Percentiles rank a stretch among this genome's conserved stretches.
phyloP scores from a whole-genome alignment of 2,888 invertebrate genomes.

The Leptothorax acervorum region DNA sequence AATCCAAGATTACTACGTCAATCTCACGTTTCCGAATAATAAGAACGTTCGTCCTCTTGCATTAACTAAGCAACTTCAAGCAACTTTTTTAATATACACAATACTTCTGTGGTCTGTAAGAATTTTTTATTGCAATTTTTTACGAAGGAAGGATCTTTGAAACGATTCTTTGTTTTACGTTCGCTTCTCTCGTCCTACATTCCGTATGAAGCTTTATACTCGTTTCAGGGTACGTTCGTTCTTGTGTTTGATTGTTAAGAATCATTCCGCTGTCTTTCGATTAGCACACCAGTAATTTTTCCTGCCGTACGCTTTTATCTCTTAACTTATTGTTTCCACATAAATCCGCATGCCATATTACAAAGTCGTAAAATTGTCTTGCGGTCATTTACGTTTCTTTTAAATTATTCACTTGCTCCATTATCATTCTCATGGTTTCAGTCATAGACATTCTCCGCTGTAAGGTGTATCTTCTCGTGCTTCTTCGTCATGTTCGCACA shows the following conservation, averaged over 20 bases:
- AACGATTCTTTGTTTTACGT: conserved; percentile 15
- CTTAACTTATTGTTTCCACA: not conserved
- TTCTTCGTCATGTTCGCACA: conserved; percentile 33
- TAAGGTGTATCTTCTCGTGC: conserved; percentile 1
- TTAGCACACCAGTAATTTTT: not conserved
- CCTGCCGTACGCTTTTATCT: not conserved
- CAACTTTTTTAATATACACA: not conserved
- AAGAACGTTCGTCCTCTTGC: not conserved
- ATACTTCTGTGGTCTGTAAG: not conserved
- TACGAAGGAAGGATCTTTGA: not conserved
- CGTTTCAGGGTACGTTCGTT: conserved; percentile 7
- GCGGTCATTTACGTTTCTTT: not conserved
- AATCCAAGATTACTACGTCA: conserved; percentile 62
- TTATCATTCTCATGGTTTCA: not conserved
- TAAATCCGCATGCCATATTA: not conserved
- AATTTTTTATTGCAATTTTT: not conserved
- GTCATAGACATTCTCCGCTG: not conserved
- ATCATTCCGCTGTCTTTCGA: conserved; percentile 3
- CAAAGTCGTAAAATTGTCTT: not conserved
- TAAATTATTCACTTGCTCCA: conserved; percentile 11
- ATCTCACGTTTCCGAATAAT: conserved; percentile 55
- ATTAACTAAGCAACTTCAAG: not conserved
- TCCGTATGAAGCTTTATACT: not conserved
- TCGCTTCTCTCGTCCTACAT: conserved; percentile 10
- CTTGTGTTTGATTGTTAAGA: not conserved